Conservation (phyloP, 2,113 vertebrate genomes). For the Cricetomys ansorgei region DNA sequence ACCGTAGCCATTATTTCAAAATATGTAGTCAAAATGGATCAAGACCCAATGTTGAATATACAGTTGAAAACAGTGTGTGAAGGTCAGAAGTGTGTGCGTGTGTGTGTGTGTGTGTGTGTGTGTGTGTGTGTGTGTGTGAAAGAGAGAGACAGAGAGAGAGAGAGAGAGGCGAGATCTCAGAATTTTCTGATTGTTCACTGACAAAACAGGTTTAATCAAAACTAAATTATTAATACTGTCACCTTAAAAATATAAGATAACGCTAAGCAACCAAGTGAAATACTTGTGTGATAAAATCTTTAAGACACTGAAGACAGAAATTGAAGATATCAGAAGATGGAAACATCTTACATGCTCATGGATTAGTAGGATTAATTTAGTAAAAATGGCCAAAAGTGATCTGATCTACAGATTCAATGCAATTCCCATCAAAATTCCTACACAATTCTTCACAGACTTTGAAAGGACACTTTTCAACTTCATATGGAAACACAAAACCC, state of each 20-base stretch:
- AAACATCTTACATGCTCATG: neutral
- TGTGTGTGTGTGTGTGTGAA: too few species aligned
- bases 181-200: neutral
- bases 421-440: neutral
- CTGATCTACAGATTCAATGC: neutral
- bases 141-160: neutral
- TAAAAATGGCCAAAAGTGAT: neutral
- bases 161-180: neutral
- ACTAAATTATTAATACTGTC: neutral
- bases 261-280: neutral
- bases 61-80: neutral
- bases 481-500: neutral
- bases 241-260: neutral
- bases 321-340: neutral
- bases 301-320: neutral
- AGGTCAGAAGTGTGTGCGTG: neutral
- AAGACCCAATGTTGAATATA: neutral
- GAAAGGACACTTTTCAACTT: neutral
- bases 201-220: constrained; percentile 1
- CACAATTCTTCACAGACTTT: neutral
- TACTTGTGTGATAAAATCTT: neutral
- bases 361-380: neutral
- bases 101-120: neutral
- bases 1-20: neutral
- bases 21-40: neutral